Conservation (phyloP, 1,140 invertebrate genomes). For the Solenopsis invicta region DNA sequence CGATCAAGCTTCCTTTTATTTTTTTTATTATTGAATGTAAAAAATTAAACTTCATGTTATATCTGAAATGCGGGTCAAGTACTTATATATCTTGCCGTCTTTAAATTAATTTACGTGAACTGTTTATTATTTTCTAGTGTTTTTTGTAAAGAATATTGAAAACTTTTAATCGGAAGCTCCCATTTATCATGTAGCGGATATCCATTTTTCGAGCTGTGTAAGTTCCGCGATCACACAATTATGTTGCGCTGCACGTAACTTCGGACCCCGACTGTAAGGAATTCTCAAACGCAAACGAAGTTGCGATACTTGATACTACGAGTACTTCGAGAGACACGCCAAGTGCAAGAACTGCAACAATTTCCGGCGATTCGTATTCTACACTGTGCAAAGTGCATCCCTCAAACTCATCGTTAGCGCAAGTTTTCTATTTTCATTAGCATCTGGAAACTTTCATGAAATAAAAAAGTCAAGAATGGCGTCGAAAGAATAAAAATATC, state of each 20-base stretch:
- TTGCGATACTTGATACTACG: constrained; percentile 46
- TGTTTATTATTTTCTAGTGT: background rate
- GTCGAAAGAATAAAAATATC: background rate
- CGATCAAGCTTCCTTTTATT: background rate
- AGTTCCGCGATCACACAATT: constrained; percentile 51
- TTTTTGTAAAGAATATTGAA: constrained; percentile 2
- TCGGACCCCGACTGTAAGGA: constrained; percentile 16
- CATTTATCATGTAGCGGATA: constrained; percentile 34
- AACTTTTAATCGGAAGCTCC: background rate
- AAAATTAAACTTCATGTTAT: background rate
- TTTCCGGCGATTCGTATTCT: constrained; percentile 55
- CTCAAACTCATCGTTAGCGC: background rate
- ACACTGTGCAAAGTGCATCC: background rate
- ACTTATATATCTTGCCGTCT: background rate
- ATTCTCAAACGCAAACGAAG: constrained; percentile 43
- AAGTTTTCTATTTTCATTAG: constrained; percentile 34
- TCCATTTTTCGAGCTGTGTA: constrained; percentile 39
- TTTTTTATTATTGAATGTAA: background rate
- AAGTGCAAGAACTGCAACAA: constrained; percentile 45
- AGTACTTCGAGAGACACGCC: constrained; percentile 28
- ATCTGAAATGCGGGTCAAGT: background rate
- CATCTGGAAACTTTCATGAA: constrained; percentile 5
- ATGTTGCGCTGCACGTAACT: constrained; percentile 48
- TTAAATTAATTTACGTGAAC: background rate
- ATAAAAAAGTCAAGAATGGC: background rate